Conservation (phyloP, 1,140 invertebrate genomes). For the Procambarus clarkii region DNA sequence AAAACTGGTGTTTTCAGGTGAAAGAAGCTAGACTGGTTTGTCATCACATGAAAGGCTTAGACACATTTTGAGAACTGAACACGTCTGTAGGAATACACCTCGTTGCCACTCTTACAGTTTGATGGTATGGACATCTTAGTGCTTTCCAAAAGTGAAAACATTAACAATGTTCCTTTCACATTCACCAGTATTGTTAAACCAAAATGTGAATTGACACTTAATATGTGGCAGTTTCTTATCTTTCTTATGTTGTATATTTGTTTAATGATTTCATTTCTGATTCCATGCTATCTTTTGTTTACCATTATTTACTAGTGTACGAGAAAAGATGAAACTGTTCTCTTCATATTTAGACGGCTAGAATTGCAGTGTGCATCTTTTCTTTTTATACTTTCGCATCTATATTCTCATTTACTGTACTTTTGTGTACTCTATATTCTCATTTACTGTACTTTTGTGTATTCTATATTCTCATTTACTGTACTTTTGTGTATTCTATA, state of each 20-base stretch:
- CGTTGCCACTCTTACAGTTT: background rate
- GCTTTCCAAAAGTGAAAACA: constrained; percentile 34
- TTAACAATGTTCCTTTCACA: constrained; percentile 21
- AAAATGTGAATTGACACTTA: background rate
- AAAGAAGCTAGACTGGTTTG: constrained; percentile 4
- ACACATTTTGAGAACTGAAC: constrained; percentile 11
- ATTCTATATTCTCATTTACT: no score
- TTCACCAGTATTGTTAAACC: constrained; percentile 4
- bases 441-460: no score
- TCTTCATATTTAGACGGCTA: constrained; percentile 27
- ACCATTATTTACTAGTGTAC: constrained; percentile 33
- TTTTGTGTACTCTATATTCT: no score
- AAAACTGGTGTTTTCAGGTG: constrained; percentile 11
- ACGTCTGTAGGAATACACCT: background rate
- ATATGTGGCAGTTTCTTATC: constrained; percentile 18
- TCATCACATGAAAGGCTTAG: background rate
- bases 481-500: no score
- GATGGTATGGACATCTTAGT: constrained; percentile 18
- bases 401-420: constrained; percentile 20
- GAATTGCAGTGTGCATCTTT: background rate
- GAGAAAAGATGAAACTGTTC: constrained; percentile 33
- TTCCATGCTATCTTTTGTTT: background rate
- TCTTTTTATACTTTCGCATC: background rate
- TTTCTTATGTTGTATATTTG: background rate
- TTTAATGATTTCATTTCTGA: background rate